phyloP scores from a whole-genome alignment of 2,797 vertebrate species.

The Eurystomus glaucurus region DNA sequence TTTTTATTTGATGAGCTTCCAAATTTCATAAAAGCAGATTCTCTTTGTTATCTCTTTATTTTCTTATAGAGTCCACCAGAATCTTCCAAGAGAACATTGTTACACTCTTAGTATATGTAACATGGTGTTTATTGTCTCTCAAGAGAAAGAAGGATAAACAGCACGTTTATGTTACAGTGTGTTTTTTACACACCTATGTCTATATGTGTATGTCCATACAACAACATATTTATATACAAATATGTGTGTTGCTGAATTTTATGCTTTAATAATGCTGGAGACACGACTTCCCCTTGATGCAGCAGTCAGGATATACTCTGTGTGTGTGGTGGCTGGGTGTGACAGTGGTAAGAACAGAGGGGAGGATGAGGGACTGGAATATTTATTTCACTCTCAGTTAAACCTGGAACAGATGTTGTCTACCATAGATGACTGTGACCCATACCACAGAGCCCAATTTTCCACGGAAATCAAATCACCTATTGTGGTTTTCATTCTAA shows the following conservation, averaged over 20 bases:
- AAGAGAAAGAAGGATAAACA: background rate
- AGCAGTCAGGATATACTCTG: background rate
- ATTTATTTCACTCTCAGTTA: background rate
- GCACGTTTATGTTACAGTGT: fast-evolving
- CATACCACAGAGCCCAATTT: background rate
- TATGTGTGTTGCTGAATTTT: background rate
- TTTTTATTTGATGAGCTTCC: background rate
- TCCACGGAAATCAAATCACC: background rate
- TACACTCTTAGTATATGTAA: background rate
- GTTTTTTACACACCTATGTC: background rate
- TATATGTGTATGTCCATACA: background rate
- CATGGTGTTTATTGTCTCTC: background rate
- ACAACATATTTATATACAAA: background rate
- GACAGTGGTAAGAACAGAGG: background rate
- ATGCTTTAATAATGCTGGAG: background rate
- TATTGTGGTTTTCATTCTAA: background rate
- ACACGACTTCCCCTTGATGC: background rate
- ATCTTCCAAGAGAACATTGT: background rate
- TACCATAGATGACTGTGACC: background rate
- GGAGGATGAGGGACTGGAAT: background rate
- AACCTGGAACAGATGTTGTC: background rate
- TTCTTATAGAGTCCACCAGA: background rate
- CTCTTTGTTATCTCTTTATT: background rate
- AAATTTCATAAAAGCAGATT: background rate
- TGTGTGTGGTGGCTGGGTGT: background rate